Evolutionary conservation across 53 echinoderm and acorn worm species (phyloP).

Genomic region (Apostichopus leukothele): DNA sequence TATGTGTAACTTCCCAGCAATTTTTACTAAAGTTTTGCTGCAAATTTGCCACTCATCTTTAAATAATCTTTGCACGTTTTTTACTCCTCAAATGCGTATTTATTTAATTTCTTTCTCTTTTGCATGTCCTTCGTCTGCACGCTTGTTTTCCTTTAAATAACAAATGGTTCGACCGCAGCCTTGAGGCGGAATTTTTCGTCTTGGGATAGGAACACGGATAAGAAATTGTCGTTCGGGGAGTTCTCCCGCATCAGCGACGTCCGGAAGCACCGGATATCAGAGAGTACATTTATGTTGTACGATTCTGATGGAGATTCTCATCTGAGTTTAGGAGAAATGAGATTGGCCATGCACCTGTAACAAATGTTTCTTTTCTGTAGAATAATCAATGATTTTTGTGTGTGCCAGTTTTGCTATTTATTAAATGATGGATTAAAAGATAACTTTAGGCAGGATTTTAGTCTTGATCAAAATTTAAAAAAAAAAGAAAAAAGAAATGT

Average conservation of each 20-base stretch:
- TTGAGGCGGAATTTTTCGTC: background rate
- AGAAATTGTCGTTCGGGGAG: background rate
- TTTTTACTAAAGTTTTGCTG: no score
- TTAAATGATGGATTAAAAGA: background rate
- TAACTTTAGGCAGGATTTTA: no score
- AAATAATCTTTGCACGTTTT: no score
- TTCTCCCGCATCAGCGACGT: background rate
- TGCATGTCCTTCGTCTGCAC: constrained; percentile 9
- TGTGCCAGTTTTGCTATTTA: background rate
- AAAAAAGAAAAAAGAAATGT: no score
- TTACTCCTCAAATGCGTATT: no score
- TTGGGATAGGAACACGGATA: background rate
- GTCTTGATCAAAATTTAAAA: no score
- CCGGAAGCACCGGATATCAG: background rate
- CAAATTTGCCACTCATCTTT: no score
- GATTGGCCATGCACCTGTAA: constrained; percentile 3
- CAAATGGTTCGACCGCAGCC: background rate
- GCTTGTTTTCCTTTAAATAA: background rate
- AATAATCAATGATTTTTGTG: background rate
- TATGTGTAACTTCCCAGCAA: no score
- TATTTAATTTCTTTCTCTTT: background rate
- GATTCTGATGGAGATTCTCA: background rate
- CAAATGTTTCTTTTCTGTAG: background rate
- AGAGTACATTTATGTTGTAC: background rate
- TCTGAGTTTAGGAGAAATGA: background rate